Evolutionary conservation across 1,140 invertebrate genomes (phyloP).

Genomic region (Calosoma granatense): DNA sequence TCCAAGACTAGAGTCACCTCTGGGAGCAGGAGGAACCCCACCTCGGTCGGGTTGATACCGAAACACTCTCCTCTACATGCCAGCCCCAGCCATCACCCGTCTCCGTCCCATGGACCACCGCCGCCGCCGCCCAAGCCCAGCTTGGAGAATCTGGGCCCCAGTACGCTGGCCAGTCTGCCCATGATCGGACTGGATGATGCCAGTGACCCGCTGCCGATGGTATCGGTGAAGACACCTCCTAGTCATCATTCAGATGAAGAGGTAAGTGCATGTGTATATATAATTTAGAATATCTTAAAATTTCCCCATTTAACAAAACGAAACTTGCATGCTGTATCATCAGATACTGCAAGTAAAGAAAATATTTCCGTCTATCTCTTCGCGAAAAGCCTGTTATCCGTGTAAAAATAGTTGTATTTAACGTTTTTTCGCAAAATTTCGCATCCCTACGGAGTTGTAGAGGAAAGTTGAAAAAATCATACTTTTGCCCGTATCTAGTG

Average conservation of each 20-base stretch:
- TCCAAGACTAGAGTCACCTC: conserved; percentile 54
- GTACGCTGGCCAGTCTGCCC: conserved; percentile 60
- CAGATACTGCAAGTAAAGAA: too few species aligned
- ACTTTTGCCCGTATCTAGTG: too few species aligned
- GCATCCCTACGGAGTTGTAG: too few species aligned
- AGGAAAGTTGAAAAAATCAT: too few species aligned
- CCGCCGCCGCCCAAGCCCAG: conserved; percentile 29
- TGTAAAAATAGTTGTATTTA: too few species aligned
- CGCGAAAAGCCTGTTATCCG: too few species aligned
- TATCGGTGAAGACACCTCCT: conserved; percentile 15
- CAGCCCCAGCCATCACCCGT: conserved; percentile 36
- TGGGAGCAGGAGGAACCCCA: conserved; percentile 42
- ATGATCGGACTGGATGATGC: conserved; percentile 62
- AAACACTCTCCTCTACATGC: conserved; percentile 42
- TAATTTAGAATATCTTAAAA: conserved; percentile 17
- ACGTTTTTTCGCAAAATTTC: too few species aligned
- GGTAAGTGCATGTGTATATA: too few species aligned
- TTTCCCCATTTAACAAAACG: too few species aligned
- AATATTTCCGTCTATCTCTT: too few species aligned
- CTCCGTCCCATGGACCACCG: conserved; percentile 26
- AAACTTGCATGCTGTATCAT: too few species aligned
- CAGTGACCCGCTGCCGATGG: conserved; percentile 21
- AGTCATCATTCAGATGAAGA: background rate
- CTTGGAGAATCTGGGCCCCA: conserved; percentile 35
- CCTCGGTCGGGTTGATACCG: conserved; percentile 32